Conservation (phyloP, 2,113 vertebrate species). For the Albula goreensis region DNA sequence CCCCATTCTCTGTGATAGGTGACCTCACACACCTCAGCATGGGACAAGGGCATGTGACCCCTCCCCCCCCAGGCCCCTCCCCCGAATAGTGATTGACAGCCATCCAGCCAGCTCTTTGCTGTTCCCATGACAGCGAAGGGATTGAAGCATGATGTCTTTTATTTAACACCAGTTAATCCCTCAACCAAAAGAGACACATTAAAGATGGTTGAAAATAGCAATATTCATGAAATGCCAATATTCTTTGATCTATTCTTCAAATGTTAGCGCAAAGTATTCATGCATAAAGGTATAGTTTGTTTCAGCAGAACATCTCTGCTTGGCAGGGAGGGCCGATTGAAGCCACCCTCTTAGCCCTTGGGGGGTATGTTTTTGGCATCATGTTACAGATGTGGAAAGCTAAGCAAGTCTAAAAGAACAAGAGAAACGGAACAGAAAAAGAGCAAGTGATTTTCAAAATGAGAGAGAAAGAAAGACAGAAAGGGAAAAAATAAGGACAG, state of each 20-base stretch:
- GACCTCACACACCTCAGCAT: background rate
- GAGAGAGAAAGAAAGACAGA: background rate
- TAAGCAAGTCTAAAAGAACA: slow-evolving; percentile 2
- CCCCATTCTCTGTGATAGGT: background rate
- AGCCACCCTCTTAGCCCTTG: background rate
- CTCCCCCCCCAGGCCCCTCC: too few relatives aligned
- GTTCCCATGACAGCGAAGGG: slow-evolving; percentile 24
- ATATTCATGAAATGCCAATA: background rate
- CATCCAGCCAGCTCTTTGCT: slow-evolving; percentile 7
- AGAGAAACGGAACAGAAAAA: slow-evolving; percentile 8
- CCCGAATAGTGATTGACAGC: slow-evolving; percentile 2
- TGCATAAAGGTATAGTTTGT: background rate
- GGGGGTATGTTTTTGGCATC: background rate
- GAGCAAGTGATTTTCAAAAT: slow-evolving; percentile 7
- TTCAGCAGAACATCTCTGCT: background rate
- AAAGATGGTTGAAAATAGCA: background rate
- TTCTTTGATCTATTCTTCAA: slow-evolving; percentile 7
- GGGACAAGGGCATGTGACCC: background rate
- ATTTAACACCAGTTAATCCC: background rate
- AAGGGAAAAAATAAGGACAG: slow-evolving; percentile 6
- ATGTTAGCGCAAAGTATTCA: slow-evolving; percentile 5
- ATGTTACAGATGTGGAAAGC: background rate
- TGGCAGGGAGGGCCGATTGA: background rate
- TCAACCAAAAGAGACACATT: slow-evolving; percentile 3
- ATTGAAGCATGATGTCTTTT: background rate